Base-by-base conservation (phyloP, 2,888 invertebrate species). In the Seladonia tumulorum region DNA sequence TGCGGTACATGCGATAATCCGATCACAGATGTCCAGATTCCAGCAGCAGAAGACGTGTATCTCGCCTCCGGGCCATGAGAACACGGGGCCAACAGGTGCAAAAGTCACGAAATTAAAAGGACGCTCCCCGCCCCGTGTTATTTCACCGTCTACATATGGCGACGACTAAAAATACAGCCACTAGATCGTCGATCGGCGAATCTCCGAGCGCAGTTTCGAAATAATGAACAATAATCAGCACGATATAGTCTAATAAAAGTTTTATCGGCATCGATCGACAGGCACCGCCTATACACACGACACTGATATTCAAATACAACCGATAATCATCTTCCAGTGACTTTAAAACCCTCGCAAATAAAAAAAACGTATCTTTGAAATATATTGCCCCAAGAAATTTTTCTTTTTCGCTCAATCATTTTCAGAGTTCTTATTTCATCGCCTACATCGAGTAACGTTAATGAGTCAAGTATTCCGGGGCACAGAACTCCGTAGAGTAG, bases 31-130 rank as follows among this genome's bases (percentile, higher is more conserved):
- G 82, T 82, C 75, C 71, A 68, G 79, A 76, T 77, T 68, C 71
- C 35, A 73, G 12, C 42, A 47, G 18, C 75, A 35, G 73, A 49
- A 68, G 76, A 79, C 77, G 45, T 42, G 79, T 81, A 77, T 77
- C 76, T 53, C n/a, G 57, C 29, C 22, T 47, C 18, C 45, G 39
- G 79, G 73, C 45, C 45, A 60, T 72, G 85, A 70, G 68, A 70
- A 80, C 66, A 68, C 79, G 49, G 68, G 49, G 66, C 76, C 78
- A 88, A 88, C 90, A 90, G 90, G 82, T 90, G 90, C 90, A 81
- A 76, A 86, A 76, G 81, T 85, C 88, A 81, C 76, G 75, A 85
- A 86, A 87, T 88, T 90, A 80, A 82, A 90, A 79, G 79, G 88
- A 82, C 80, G 25, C 25, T 39, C 60, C n/a, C 63, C 73, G 16